These are phyloP conservation scores for Myxocyprinus asiaticus DNA, from an alignment of 2,113 vertebrate species.

Conservation along the genomic window DNA sequence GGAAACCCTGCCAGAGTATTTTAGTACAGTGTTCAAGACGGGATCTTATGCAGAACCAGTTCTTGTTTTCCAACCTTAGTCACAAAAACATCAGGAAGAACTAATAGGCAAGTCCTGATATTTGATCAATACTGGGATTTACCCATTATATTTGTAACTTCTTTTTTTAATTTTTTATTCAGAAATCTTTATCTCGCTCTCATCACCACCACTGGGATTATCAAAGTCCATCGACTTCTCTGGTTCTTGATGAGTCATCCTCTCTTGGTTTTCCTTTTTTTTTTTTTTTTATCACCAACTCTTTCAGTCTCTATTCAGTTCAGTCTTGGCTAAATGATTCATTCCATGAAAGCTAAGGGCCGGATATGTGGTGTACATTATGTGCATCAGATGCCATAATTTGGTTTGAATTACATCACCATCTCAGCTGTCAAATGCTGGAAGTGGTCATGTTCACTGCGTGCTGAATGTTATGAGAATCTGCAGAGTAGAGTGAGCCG, in stretches of 20 bases:
- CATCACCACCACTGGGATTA: background rate
- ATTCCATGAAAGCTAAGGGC: conserved; percentile 29
- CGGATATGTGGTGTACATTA: background rate
- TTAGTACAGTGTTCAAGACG: too few species aligned
- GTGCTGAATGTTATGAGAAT: background rate
- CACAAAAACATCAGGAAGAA: too few species aligned
- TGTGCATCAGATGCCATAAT: conserved; percentile 46
- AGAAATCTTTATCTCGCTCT: too few species aligned
- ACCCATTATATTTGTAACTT: too few species aligned
- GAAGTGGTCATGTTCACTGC: background rate
- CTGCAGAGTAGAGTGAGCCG: conserved; percentile 14
- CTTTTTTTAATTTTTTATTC: too few species aligned
- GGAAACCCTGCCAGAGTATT: too few species aligned
- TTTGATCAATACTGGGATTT: too few species aligned
- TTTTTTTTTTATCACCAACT: background rate
- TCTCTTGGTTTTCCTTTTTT: background rate
- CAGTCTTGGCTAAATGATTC: conserved; percentile 45
- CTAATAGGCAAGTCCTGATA: too few species aligned
- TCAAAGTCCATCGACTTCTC: background rate
- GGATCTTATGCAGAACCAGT: too few species aligned
- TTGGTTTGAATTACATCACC: conserved; percentile 40
- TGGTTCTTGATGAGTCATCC: conserved; percentile 23
- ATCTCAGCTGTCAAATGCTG: conserved; percentile 38
- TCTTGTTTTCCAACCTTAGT: too few species aligned
- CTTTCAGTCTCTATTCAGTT: background rate